Conservation (phyloP, 1,140 invertebrate genomes). For the Galleria mellonella region DNA sequence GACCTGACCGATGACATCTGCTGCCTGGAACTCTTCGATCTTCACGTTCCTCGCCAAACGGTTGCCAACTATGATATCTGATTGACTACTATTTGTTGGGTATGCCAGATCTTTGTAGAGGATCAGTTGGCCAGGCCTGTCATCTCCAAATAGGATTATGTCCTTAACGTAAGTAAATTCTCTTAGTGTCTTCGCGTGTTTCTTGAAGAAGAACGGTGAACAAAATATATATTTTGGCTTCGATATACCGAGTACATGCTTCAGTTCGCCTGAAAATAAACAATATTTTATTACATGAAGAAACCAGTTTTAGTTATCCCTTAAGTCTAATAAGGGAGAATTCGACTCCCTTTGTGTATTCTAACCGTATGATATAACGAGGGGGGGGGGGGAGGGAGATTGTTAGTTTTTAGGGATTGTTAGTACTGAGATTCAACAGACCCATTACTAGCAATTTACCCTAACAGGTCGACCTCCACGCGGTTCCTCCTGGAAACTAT, state of each 20-base stretch:
- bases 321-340: no score
- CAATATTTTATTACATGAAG: no score
- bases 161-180: slow-evolving; percentile 19
- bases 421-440: no score
- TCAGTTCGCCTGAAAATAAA: slow-evolving; percentile 63
- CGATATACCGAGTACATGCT: slow-evolving; percentile 65
- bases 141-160: slow-evolving; percentile 31
- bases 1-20: slow-evolving; percentile 29
- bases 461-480: no score
- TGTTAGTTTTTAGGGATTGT: no score
- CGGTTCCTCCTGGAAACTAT: no score
- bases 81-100: no score
- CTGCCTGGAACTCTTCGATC: slow-evolving; percentile 29
- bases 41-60: slow-evolving; percentile 3
- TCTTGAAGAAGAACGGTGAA: slow-evolving; percentile 32
- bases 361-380: no score
- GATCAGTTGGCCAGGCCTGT: slow-evolving; percentile 9
- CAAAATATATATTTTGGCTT: slow-evolving; percentile 70
- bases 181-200: slow-evolving; percentile 20
- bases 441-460: no score
- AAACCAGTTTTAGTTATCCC: no score
- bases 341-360: no score
- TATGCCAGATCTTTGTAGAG: slow-evolving; percentile 28
- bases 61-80: background rate
- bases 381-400: no score